Evolutionary conservation across 2,888 invertebrate genomes (phyloP).

Genomic region (Cryptocephalus primarius): DNA sequence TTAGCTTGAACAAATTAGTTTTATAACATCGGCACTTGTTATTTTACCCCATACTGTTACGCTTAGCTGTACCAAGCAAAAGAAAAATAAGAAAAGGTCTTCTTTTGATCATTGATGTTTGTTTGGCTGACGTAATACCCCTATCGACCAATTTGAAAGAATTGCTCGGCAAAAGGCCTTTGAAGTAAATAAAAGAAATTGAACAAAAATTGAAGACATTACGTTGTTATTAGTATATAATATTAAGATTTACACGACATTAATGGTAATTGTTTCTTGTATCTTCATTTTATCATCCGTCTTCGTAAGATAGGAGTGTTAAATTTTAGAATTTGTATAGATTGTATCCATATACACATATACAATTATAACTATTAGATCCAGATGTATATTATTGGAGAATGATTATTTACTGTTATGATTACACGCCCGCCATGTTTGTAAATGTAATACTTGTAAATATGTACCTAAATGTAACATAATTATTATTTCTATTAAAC

Average conservation of each 20-base stretch:
- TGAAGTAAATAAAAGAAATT: not conserved
- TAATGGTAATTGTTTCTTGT: not conserved
- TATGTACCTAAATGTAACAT: slow-evolving; percentile 33
- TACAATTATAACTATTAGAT: slow-evolving; percentile 1
- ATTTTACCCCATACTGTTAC: too few species aligned
- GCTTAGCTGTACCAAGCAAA: too few species aligned
- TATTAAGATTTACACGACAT: too few species aligned
- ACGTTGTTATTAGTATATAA: too few species aligned
- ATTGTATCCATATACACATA: not conserved
- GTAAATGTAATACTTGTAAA: slow-evolving; percentile 30
- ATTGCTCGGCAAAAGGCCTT: slow-evolving; percentile 12
- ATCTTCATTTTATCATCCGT: slow-evolving; percentile 8
- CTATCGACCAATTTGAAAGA: slow-evolving; percentile 12
- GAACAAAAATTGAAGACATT: not conserved
- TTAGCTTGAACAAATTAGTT: too few species aligned
- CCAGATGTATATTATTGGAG: slow-evolving; percentile 2
- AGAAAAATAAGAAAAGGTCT: too few species aligned
- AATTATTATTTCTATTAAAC: slow-evolving; percentile 34
- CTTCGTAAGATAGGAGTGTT: slow-evolving; percentile 10
- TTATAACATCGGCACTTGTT: too few species aligned
- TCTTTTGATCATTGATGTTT: too few species aligned
- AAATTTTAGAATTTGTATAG: slow-evolving; percentile 6
- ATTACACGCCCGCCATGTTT: slow-evolving; percentile 27
- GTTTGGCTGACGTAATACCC: slow-evolving; percentile 6
- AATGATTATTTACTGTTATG: slow-evolving; percentile 3